phyloP scores from a whole-genome alignment of 2,888 invertebrate species.

The Aromia moschata region DNA sequence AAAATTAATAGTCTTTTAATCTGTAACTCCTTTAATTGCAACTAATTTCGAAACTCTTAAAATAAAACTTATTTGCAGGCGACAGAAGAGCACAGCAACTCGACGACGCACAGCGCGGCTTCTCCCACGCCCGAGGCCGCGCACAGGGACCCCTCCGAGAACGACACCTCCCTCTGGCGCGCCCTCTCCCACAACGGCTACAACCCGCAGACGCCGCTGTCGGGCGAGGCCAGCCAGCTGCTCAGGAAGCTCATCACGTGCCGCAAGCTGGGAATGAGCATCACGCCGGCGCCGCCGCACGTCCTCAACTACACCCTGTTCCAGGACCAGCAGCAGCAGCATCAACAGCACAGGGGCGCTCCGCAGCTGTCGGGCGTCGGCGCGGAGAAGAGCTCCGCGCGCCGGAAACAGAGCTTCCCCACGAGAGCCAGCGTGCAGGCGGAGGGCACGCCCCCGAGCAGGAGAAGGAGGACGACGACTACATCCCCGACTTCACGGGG shows the following conservation, averaged over 20 bases:
- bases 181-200: constrained; percentile 70
- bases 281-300: constrained; percentile 65
- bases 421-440: constrained; percentile 67
- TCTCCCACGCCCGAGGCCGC: constrained; percentile 55
- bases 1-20: too few relatives aligned
- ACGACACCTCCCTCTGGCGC: constrained; percentile 66
- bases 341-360: too few relatives aligned
- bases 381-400: constrained; percentile 65
- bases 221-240: constrained; percentile 79
- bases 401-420: constrained; percentile 85
- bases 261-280: constrained; percentile 75
- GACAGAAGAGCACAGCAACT: constrained; percentile 59
- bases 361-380: constrained; percentile 24
- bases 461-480: constrained; percentile 41
- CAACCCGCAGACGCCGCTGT: constrained; percentile 55
- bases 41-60: too few relatives aligned
- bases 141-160: constrained; percentile 38
- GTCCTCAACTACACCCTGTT: constrained; percentile 46
- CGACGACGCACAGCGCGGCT: constrained; percentile 58
- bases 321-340: constrained; percentile 33
- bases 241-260: constrained; percentile 80
- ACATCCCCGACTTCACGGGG: constrained; percentile 59
- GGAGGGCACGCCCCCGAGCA: constrained; percentile 40
- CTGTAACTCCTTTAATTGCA: too few relatives aligned
- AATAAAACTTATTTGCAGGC: constrained; percentile 45